Evolutionary conservation across 2,113 vertebrate species (phyloP).

Genomic region (Cygnus buccinator): DNA sequence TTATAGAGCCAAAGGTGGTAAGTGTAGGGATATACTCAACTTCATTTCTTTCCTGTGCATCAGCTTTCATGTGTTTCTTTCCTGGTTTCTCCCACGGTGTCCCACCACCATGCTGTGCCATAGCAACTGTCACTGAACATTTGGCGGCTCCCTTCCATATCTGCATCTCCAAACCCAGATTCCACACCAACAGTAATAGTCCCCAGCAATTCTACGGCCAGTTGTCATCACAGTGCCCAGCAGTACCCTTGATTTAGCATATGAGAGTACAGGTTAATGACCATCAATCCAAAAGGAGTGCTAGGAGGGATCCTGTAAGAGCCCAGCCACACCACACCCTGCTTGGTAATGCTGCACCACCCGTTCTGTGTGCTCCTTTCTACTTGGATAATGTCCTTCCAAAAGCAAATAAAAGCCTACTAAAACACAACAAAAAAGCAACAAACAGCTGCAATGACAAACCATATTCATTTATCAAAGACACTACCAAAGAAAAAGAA

Average conservation of each 20-base stretch:
- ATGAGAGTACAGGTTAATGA: neutral
- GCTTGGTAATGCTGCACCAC: neutral
- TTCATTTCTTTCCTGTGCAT: rapidly evolving
- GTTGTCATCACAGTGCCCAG: neutral
- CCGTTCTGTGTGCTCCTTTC: neutral
- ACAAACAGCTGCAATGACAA: neutral
- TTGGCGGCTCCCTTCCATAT: neutral
- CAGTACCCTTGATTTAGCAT: neutral
- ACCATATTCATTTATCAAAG: neutral
- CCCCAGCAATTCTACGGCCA: neutral
- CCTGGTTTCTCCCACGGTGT: neutral
- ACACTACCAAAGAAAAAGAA: neutral
- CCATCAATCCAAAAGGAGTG: neutral
- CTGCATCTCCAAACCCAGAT: neutral
- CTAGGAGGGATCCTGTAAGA: neutral
- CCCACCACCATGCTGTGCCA: neutral
- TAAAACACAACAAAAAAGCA: neutral
- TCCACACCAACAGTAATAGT: neutral
- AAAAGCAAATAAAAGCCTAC: neutral
- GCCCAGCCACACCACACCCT: neutral
- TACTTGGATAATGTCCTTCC: neutral
- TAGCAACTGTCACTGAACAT: neutral
- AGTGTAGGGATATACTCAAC: neutral
- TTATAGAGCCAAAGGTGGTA: neutral
- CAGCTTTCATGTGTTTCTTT: neutral